These are phyloP conservation scores for Euwallacea similis DNA, from an alignment of 1,140 invertebrate species.

Conservation along the genomic window DNA sequence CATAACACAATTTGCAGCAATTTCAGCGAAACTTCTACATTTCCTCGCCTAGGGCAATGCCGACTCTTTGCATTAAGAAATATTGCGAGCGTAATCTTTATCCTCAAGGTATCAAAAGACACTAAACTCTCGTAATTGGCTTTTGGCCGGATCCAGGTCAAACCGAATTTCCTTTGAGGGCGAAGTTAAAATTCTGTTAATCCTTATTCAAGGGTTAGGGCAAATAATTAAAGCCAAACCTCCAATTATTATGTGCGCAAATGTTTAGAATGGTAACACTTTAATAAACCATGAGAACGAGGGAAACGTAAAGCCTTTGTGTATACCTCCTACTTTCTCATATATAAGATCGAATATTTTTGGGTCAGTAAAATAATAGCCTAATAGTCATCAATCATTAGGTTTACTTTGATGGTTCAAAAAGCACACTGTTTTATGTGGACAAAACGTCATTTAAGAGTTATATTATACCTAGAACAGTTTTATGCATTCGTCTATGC, in stretches of 20 bases:
- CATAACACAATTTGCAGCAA: too few relatives aligned
- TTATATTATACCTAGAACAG: too few relatives aligned
- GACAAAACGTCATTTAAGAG: too few relatives aligned
- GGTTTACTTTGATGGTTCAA: constrained; percentile 1
- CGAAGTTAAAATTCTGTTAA: background rate
- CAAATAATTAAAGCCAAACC: background rate
- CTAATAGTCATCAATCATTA: constrained; percentile 11
- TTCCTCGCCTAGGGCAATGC: too few relatives aligned
- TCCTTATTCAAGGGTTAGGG: background rate
- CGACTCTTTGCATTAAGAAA: too few relatives aligned
- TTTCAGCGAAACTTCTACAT: too few relatives aligned
- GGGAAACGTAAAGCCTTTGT: too few relatives aligned
- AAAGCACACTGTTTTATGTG: too few relatives aligned
- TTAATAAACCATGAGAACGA: background rate
- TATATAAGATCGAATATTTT: constrained; percentile 6
- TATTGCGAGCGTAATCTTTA: background rate
- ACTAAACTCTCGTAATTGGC: background rate
- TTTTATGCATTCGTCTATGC: too few relatives aligned
- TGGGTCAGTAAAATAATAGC: background rate
- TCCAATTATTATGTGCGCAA: background rate
- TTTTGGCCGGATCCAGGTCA: background rate
- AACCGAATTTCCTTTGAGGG: constrained; percentile 4
- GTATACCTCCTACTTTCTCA: background rate
- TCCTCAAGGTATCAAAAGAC: background rate
- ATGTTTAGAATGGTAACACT: background rate